Evolutionary conservation across 2,113 vertebrate genomes (phyloP), one percentile per base, ranked within the genome.

Genomic region (Gulo gulo): DNA sequence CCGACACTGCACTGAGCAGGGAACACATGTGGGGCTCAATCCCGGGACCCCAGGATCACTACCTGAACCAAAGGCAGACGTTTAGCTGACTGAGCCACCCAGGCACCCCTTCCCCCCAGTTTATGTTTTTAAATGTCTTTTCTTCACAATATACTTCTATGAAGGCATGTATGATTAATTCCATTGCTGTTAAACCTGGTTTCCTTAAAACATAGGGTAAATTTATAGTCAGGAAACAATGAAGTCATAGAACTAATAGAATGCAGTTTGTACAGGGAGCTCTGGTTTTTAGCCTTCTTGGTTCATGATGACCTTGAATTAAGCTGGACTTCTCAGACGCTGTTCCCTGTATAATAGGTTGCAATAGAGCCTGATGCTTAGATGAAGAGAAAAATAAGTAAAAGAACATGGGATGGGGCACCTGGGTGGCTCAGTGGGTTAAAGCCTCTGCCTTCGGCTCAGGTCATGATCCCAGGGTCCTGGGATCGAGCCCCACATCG

Each of bases 81-180:
- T 18, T 69, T 69, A 69, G n/a, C 15, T 4, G 16, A 69, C 67
- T n/a, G 67, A 69, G 34, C 34, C 67, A 69, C 67, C 8, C 34
- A n/a, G 67, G 34, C 0, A 9, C 34, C 26, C 14, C 63, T 0
- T 10, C 29, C 63, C 29, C 34, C 93, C 94, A 97, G 91, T 98
- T 97, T 97, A 94, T 96, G 97, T 96, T 95, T 98, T 98, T 98
- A 98, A 98, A 97, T 98, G 90, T 95, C 90, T 96, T 98, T 97
- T 98, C 59, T 57, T 97, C 94, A 90, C 98, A 94, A 95, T 87
- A 95, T 92, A 97, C 98, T 98, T 95, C 97, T 98, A 97, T 98
- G 93, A 95, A 96, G 97, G 95, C 52, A 97, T 97, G 96, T 29
- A 81, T 88, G 85, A 91, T 29, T 73, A 57, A 7, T 36, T 39